Evolutionary conservation across 2,888 invertebrate genomes (phyloP), one percentile per base, ranked within the genome.

Genomic region (Papilio demoleus): DNA sequence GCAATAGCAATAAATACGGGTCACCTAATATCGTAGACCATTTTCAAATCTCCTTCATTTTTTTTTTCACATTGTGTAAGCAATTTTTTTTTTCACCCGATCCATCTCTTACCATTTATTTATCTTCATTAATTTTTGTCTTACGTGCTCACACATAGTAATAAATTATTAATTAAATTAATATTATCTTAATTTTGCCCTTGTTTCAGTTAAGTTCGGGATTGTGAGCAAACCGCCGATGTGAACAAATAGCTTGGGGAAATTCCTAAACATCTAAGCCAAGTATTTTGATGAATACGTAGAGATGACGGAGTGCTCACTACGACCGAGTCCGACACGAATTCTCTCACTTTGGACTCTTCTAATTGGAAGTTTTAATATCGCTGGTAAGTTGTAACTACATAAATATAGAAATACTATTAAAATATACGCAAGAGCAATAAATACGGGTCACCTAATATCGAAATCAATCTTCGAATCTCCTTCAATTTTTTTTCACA

Each of bases 261-360:
- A 68, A 56, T 68, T 58, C 63, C 53, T 69, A 6, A 53, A 59
- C 53, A 67, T 40, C 50, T 31, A 40, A 56, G 31, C 17, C 50
- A 67, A 67, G 45, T 68, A 67, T 58, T 63, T 64, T 64, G 68
- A 68, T 68, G 45, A 47, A 50, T 27, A 58, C 58, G 47, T 59
- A 68, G 59, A 42, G 79, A 87, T 84, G 83, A 92, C 91, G 91
- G 88, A 87, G 86, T 78, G 83, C 75, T 77, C 80, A 68, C 72
- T 78, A 34, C 80, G 85, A 47, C 79, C 80, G 62, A 84, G 84
- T 73, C 82, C 85, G 45, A 81, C 83, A 63, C 80, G 83, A 73
- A 76, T 86, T 47, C 76, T 88, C 64, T 87, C 90, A 73, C 80
- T 90, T 47, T 90, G 90, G 90, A 83, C 86, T 0, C 73, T 90